Evolutionary conservation across 2,113 vertebrate species (phyloP).

Genomic region (Hippolais icterina): DNA sequence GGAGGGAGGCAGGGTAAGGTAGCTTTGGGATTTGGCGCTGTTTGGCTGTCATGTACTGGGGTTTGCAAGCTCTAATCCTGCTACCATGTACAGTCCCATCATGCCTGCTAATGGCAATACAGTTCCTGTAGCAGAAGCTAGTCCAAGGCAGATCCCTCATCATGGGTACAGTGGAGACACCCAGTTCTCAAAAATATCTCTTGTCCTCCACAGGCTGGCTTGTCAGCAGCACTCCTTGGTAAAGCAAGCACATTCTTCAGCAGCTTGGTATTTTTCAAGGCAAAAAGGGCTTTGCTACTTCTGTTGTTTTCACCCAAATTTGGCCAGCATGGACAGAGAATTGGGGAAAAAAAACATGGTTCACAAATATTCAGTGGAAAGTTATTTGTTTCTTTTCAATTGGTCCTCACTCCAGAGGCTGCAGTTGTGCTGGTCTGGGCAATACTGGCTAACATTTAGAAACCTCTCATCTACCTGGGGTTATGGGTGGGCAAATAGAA

Average conservation of each 20-base stretch:
- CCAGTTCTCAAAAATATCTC: background rate
- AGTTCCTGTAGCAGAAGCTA: background rate
- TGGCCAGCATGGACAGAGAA: background rate
- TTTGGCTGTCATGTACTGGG: background rate
- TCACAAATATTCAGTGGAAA: background rate
- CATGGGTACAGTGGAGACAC: background rate
- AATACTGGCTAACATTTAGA: background rate
- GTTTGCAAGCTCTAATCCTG: background rate
- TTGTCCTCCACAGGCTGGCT: background rate
- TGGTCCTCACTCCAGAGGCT: background rate
- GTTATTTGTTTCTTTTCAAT: background rate
- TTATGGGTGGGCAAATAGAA: background rate
- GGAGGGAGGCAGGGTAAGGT: background rate
- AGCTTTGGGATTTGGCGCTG: background rate
- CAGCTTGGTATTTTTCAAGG: background rate
- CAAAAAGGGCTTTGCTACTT: background rate
- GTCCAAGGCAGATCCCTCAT: background rate
- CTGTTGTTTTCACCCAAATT: background rate
- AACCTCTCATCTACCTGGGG: background rate
- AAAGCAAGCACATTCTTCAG: background rate
- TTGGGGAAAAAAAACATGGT: accelerated
- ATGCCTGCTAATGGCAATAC: background rate
- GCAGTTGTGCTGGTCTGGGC: background rate
- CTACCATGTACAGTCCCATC: background rate
- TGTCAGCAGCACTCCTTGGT: background rate